Evolutionary conservation across 1,140 invertebrate genomes (phyloP).

Genomic region (Drosophila saltans): DNA sequence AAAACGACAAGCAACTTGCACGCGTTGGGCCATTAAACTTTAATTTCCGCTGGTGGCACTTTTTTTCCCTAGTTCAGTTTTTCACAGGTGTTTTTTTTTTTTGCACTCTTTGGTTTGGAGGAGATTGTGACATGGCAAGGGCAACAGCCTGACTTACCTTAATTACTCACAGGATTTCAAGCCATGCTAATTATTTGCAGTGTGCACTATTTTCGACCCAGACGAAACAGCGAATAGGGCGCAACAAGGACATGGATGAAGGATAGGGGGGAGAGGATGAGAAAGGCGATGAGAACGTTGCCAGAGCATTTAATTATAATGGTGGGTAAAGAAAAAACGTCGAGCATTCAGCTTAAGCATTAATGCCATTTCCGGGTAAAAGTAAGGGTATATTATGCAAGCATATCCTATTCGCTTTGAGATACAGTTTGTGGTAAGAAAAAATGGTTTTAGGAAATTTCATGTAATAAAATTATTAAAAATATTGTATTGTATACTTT

Average conservation of each 20-base stretch:
- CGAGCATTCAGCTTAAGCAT: conserved; percentile 58
- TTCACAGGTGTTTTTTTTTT: conserved; percentile 8
- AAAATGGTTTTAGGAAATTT: neutral
- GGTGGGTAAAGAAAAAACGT: conserved; percentile 17
- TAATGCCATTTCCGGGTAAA: conserved; percentile 71
- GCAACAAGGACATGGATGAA: conserved; percentile 4
- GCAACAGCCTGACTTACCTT: conserved; percentile 75
- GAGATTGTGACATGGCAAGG: conserved; percentile 21
- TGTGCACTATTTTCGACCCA: conserved; percentile 36
- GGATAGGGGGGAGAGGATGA: neutral
- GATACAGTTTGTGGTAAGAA: neutral
- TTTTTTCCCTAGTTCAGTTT: conserved; percentile 22
- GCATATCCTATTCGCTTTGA: neutral
- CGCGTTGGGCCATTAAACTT: conserved; percentile 58
- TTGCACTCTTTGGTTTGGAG: neutral
- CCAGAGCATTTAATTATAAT: conserved; percentile 74
- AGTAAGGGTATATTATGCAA: conserved; percentile 22
- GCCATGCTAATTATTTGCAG: conserved; percentile 75
- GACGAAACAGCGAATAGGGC: conserved; percentile 1
- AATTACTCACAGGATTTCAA: conserved; percentile 68
- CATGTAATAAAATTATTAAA: too few relatives aligned
- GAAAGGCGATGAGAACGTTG: conserved; percentile 14
- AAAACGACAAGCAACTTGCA: conserved; percentile 28
- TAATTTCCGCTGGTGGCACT: conserved; percentile 61
- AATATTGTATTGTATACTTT: too few relatives aligned